A percentile compares a stretch with the other conserved stretches of the same genome.
Conservation (phyloP, 2,113 vertebrate species). For the Anoura caudifer region DNA sequence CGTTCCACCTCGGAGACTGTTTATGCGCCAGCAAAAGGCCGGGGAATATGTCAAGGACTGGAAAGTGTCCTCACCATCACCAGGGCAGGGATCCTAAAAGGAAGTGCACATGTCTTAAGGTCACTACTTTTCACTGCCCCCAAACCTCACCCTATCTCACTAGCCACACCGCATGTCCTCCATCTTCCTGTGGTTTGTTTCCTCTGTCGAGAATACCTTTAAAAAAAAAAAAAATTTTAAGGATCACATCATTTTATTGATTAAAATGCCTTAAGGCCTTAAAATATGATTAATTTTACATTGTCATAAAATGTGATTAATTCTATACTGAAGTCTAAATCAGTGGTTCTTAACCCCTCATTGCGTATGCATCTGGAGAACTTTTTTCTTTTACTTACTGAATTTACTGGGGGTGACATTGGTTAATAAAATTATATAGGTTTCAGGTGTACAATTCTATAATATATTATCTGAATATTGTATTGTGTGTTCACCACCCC, state of each 20-base stretch:
- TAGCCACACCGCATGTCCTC: background rate
- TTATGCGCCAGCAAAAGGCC: background rate
- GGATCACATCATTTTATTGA: background rate
- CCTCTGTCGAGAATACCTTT: background rate
- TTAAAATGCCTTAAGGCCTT: background rate
- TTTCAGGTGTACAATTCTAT: no score
- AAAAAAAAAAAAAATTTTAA: no score
- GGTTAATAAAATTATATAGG: no score
- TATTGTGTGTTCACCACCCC: no score
- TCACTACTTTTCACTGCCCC: background rate
- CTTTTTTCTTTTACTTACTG: background rate
- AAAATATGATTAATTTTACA: background rate
- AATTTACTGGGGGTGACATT: no score
- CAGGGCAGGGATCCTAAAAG: background rate
- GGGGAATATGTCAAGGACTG: background rate
- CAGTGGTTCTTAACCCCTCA: background rate
- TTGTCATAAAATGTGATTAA: background rate
- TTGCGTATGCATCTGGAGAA: background rate
- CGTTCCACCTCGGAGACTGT: background rate
- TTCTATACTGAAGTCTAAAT: background rate
- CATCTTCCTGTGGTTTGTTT: background rate
- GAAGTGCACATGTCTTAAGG: background rate
- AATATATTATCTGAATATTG: no score
- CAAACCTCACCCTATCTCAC: background rate
- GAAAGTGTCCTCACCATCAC: background rate